Evolutionary conservation across 1,140 invertebrate species (phyloP).

Genomic region (Hyposmocoma kahamanoa): DNA sequence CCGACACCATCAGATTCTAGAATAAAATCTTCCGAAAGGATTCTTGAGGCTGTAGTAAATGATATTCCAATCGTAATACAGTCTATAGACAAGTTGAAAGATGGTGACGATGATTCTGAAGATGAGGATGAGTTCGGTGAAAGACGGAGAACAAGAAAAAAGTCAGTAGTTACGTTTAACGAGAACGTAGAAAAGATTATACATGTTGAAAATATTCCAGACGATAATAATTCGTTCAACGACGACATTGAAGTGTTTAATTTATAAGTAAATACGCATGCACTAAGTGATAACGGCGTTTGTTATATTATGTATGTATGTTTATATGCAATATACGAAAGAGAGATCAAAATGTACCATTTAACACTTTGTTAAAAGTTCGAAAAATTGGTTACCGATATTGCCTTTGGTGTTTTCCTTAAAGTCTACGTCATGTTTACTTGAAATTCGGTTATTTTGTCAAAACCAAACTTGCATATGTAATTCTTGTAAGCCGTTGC

Average conservation of each 20-base stretch:
- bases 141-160: slow-evolving; percentile 32
- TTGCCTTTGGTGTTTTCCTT: background rate
- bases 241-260: slow-evolving; percentile 40
- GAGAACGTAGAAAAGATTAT: slow-evolving; percentile 69
- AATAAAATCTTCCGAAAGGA: background rate
- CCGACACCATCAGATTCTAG: slow-evolving; percentile 12
- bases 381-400: too few species aligned
- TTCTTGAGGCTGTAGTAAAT: too few species aligned
- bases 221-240: too few species aligned
- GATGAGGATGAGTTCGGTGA: slow-evolving; percentile 63
- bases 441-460: background rate
- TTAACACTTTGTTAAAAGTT: too few species aligned
- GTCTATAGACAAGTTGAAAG: slow-evolving; percentile 60
- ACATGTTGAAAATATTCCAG: slow-evolving; percentile 45
- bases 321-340: too few species aligned
- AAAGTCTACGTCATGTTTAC: background rate
- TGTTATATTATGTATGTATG: too few species aligned
- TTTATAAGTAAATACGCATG: too few species aligned
- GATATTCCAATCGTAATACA: slow-evolving; percentile 56
- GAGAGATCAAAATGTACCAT: too few species aligned
- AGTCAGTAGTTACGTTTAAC: slow-evolving; percentile 66
- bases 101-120: slow-evolving; percentile 35
- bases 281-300: too few species aligned
- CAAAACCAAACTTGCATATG: slow-evolving; percentile 10
- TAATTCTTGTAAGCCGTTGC: slow-evolving; percentile 28